phyloP scores from a whole-genome alignment of 2,888 invertebrate genomes.

The Dyspetes luteomarginatus region DNA sequence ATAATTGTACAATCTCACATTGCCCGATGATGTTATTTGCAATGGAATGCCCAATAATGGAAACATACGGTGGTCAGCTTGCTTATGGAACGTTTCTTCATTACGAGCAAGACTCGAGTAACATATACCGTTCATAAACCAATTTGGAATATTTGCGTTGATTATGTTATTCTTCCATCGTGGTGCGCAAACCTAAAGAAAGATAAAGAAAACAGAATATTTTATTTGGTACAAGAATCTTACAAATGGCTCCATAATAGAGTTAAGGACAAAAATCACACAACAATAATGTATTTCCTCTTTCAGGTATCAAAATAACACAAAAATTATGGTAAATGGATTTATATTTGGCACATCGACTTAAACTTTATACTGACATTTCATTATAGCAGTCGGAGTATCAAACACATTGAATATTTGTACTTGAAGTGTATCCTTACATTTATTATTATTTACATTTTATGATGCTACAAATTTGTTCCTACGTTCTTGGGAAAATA shows the following conservation, averaged over 20 bases:
- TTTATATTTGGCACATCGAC: too few species aligned
- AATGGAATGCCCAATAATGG: slow-evolving; percentile 30
- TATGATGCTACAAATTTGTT: too few species aligned
- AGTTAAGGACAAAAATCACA: too few species aligned
- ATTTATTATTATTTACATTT: too few species aligned
- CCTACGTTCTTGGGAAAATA: too few species aligned
- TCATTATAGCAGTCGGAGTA: too few species aligned
- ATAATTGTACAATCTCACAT: slow-evolving; percentile 64
- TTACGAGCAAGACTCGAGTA: slow-evolving; percentile 67
- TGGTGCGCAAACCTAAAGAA: slow-evolving; percentile 82
- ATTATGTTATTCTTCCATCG: slow-evolving; percentile 77
- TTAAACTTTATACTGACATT: too few species aligned
- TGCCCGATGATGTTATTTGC: slow-evolving; percentile 35
- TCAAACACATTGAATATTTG: too few species aligned
- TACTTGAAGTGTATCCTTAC: too few species aligned
- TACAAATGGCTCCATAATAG: background rate
- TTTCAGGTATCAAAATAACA: too few species aligned
- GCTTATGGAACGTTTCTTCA: slow-evolving; percentile 59
- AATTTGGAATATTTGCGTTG: slow-evolving; percentile 35
- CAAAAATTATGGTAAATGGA: too few species aligned
- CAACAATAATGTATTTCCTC: too few species aligned
- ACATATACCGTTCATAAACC: slow-evolving; percentile 77
- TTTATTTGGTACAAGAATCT: background rate
- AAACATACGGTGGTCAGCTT: slow-evolving; percentile 36
- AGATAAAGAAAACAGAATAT: background rate